These are phyloP conservation scores for Hyposmocoma kahamanoa DNA, from an alignment of 1,140 invertebrate species.

Conservation along the genomic window DNA sequence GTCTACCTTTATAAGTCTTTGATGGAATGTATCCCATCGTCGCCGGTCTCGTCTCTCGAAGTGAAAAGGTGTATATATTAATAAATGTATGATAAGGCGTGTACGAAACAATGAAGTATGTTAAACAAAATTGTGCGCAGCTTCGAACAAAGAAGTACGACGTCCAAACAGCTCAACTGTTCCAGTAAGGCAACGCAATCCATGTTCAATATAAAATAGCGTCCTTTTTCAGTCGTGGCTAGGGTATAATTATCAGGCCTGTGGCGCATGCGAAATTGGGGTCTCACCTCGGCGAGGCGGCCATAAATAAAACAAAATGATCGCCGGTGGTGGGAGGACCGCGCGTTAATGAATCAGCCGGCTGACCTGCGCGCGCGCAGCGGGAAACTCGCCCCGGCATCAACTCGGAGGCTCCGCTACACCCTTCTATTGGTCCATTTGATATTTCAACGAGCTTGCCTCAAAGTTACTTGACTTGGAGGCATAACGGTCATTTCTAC, in stretches of 20 bases:
- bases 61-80: too few species aligned
- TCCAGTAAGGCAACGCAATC: too few species aligned
- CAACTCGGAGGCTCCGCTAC: not conserved
- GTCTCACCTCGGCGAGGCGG: slow-evolving; percentile 62
- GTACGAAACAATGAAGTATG: too few species aligned
- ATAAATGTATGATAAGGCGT: too few species aligned
- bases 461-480: too few species aligned
- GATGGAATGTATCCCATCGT: too few species aligned
- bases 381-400: slow-evolving; percentile 17
- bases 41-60: too few species aligned
- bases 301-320: slow-evolving; percentile 71
- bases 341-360: slow-evolving; percentile 64
- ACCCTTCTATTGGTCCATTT: not conserved
- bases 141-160: too few species aligned
- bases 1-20: too few species aligned
- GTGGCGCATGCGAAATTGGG: slow-evolving; percentile 67
- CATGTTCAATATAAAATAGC: slow-evolving; percentile 47
- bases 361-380: slow-evolving; percentile 29
- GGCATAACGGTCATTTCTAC: too few species aligned
- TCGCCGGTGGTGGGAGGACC: slow-evolving; percentile 57
- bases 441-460: not conserved
- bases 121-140: too few species aligned
- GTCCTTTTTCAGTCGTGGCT: slow-evolving; percentile 51
- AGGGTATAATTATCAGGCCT: slow-evolving; percentile 66
- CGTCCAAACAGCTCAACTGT: too few species aligned